phyloP scores from a whole-genome alignment of 30 jellyfish, hydroid and myxozoan genomes.

The Clytia hemisphaerica region DNA sequence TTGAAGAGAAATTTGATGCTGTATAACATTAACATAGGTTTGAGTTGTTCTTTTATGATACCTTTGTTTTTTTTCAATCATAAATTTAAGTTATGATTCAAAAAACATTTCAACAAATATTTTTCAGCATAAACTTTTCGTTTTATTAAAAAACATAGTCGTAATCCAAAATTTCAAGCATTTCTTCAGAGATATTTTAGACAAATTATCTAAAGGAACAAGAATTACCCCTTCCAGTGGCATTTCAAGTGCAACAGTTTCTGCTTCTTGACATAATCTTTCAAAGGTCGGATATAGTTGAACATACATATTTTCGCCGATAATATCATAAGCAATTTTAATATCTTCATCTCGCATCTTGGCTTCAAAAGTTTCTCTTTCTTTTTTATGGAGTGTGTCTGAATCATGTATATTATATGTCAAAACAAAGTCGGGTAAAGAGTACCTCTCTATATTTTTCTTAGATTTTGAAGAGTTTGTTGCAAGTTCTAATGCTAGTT shows the following conservation, averaged over 20 bases:
- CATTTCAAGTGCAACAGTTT: conserved; percentile 63
- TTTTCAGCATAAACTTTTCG: too few relatives aligned
- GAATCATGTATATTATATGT: conserved; percentile 45
- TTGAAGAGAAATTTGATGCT: too few relatives aligned
- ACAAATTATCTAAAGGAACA: too few relatives aligned
- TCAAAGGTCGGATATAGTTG: conserved; percentile 72
- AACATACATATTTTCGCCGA: conserved; percentile 47
- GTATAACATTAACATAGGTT: too few relatives aligned
- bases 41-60: too few relatives aligned
- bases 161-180: too few relatives aligned
- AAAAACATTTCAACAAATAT: too few relatives aligned
- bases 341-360: conserved; percentile 39
- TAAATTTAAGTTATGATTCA: too few relatives aligned
- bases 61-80: too few relatives aligned
- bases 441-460: background rate
- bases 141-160: too few relatives aligned
- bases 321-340: conserved; percentile 26
- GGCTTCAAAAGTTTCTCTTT: conserved; percentile 52
- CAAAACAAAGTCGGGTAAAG: conserved; percentile 58
- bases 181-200: too few relatives aligned
- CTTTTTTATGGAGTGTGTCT: conserved; percentile 25
- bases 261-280: conserved; percentile 92
- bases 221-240: conserved; percentile 83
- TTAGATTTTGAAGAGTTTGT: background rate
- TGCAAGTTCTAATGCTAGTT: conserved; percentile 11